Evolutionary conservation across 2,113 vertebrate species (phyloP), one percentile per base, ranked within the genome.

Genomic region (Rhagologus leucostigma): DNA sequence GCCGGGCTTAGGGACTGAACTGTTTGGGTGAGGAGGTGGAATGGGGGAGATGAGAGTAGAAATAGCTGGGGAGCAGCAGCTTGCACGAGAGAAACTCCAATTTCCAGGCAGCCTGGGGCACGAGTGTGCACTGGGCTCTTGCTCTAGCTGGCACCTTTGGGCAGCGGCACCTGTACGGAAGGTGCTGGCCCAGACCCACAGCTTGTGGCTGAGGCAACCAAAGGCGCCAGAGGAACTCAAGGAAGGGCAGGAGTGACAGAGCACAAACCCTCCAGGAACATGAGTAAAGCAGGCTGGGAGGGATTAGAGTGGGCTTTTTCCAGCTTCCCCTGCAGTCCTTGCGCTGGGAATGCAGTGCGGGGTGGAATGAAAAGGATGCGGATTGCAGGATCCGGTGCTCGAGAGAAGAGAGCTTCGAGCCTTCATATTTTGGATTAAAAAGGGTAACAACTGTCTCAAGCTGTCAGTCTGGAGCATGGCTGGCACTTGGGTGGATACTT

Each of bases 171-270:
- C 2, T 1, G 11, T 3, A 32, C 0, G 4, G 62, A 29, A 55
- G 26, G 33, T 16, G 42, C 42, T 11, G 26, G 37, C 42, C 10
- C 16, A 13, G 30, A 37, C 26, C 68, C 0, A 1, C 2, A 9
- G 50, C 0, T 1, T 1, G 6, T 0, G 1, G 21, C 42, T 16
- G 67, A 3, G 19, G 55, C 60, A 42, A 53, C 15, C 76, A 35
- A 50, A 55, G 1, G 1, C 1, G 41, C 55, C 63, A 32, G 46
- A 50, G 30, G 16, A 74, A 23, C 26, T 50, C 30, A 46, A 50
- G 46, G 41, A 35, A 27, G 20, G 24, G 33, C 57, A 84, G 47
- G 14, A 62, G 23, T 8, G 26, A 33, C 3, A 1, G 63, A 20
- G 27, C 32, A 32, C 23, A 19, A 74, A 56, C 6, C 7, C 39